Base-by-base conservation (phyloP, 2,888 invertebrate species). In the Dermolepida albohirtum region DNA sequence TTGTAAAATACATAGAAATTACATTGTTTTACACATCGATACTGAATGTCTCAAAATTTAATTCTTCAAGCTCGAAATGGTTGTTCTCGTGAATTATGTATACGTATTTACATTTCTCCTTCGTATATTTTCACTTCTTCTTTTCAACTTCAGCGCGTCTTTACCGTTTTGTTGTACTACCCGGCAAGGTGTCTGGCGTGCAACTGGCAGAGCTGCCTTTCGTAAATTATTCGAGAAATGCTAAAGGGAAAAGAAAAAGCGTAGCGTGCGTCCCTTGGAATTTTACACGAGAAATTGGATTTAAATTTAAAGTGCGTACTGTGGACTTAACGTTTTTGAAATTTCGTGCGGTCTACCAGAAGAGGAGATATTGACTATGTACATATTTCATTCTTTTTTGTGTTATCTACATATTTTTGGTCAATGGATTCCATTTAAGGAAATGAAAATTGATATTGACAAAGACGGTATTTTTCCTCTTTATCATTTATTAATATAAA, bases 21-120 rank as follows among this genome's bases (percentile, higher is more conserved):
- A 47, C 47, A 5, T 44, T 44, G 44, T 59, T 47, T 59, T 59
- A 44, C 59, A 29, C 29, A 44, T 27, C 59, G 44, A 59, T 44
- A 11, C 10, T 16, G 27, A 39, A 14, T 40, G 14, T 22, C 27
- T 59, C 12, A 47, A 44, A 59, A 59, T 59, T 59, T 59, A 44
- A 59, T 59, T 44, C 59, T 8, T 17, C 59, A 59, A 44, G 34
- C 59, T 43, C 44, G 59, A 40, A 59, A 44, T 27, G 59, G 59
- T 59, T 59, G 59, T 59, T 44, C 59, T 59, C 47, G 10, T 59
- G 59, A 59, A 59, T 59, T 59, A 59, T 59, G 59, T 59, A 59
- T 59, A 59, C 44, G 29, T 59, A 59, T 59, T 59, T 59, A 59
- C 27, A 59, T 59, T 54, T 59, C 47, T 59, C 14, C 44, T 44